These are phyloP conservation scores for Jaculus jaculus DNA, from an alignment of 2,113 vertebrate genomes.

Conservation along the genomic window DNA sequence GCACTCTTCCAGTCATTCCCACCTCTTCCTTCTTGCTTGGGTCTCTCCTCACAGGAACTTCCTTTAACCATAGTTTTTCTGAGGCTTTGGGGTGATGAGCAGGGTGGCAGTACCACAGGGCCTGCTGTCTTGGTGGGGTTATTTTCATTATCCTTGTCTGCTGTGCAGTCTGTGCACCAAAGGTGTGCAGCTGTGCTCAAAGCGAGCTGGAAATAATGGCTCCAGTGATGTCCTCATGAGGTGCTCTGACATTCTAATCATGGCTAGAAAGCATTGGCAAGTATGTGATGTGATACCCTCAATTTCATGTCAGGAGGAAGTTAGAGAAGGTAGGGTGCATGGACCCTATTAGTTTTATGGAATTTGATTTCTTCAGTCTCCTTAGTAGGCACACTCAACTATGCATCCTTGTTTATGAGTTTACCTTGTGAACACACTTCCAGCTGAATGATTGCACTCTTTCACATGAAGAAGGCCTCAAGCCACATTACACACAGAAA, in stretches of 20 bases:
- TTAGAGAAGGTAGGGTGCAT: neutral
- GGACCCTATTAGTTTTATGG: accelerated
- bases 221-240: accelerated
- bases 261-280: neutral
- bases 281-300: neutral
- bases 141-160: accelerated
- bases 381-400: accelerated
- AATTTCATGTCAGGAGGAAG: neutral
- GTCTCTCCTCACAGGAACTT: accelerated
- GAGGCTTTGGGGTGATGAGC: too few species aligned
- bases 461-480: accelerated
- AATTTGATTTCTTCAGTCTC: accelerated
- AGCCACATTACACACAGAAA: neutral
- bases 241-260: accelerated
- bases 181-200: accelerated
- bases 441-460: accelerated
- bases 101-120: accelerated
- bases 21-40: neutral
- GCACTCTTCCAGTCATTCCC: neutral
- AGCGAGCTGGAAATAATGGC: neutral
- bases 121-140: accelerated
- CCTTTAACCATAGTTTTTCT: accelerated
- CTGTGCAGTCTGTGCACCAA: accelerated
- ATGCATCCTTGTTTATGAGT: accelerated
- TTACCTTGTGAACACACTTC: accelerated